Percentiles rank a stretch among this genome's conserved stretches.
Evolutionary conservation across 2,113 vertebrate genomes (phyloP).

Genomic region (Ctenodactylus gundi): DNA sequence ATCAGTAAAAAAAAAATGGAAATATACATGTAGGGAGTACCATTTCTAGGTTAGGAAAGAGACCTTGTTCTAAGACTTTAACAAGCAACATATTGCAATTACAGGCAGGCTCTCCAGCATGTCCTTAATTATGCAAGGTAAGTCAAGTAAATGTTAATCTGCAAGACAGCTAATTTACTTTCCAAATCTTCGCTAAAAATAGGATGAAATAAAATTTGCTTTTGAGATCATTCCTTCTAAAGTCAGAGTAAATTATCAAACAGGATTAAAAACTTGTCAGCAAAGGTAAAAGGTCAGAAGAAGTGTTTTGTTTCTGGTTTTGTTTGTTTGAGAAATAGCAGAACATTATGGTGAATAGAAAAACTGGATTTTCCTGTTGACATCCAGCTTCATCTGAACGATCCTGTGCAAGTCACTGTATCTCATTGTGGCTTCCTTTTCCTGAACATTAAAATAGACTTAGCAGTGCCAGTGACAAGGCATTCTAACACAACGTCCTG

Average conservation of each 20-base stretch:
- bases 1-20: slow-evolving; percentile 74
- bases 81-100: slow-evolving; percentile 76
- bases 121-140: slow-evolving; percentile 77
- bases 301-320: background rate
- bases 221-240: slow-evolving; percentile 66
- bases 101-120: slow-evolving; percentile 60
- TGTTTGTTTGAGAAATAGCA: slow-evolving; percentile 1
- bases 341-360: background rate
- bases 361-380: slow-evolving; percentile 14
- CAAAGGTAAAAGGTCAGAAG: slow-evolving; percentile 32
- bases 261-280: slow-evolving; percentile 38
- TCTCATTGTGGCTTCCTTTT: background rate
- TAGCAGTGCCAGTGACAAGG: background rate
- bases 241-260: slow-evolving; percentile 43
- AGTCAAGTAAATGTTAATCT: slow-evolving; percentile 79
- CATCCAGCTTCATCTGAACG: slow-evolving; percentile 17
- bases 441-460: background rate
- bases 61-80: slow-evolving; percentile 74
- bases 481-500: background rate
- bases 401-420: background rate
- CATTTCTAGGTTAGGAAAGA: slow-evolving; percentile 73
- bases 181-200: slow-evolving; percentile 80
- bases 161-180: slow-evolving; percentile 77
- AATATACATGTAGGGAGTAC: slow-evolving; percentile 69
- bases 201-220: slow-evolving; percentile 66